Evolutionary conservation across 2,888 invertebrate genomes (phyloP).

Genomic region (Plebejus melissa): DNA sequence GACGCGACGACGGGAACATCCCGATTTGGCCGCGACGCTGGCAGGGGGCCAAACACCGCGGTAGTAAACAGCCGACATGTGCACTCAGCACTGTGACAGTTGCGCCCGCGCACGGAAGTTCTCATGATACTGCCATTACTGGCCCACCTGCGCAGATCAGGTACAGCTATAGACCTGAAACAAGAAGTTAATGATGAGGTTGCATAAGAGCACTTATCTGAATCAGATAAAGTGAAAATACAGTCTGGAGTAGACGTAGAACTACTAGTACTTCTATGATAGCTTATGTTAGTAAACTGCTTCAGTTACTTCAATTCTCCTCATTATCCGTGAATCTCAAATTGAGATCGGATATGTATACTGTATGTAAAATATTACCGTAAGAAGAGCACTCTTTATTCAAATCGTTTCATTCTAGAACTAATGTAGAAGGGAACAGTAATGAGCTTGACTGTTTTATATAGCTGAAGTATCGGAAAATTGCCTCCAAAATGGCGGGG

Average conservation of each 20-base stretch:
- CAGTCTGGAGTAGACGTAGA: not conserved
- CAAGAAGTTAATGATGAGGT: not conserved
- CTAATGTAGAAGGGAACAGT: not conserved
- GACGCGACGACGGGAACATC: conserved; percentile 49
- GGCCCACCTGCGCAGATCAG: not conserved
- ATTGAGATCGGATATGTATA: not conserved
- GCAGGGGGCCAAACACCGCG: conserved; percentile 52
- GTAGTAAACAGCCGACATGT: conserved; percentile 44
- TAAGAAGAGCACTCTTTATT: not conserved
- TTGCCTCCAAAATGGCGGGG: not conserved
- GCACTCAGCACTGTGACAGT: conserved; percentile 32
- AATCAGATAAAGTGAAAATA: not conserved
- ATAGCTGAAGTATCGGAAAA: not conserved
- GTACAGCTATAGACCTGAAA: not conserved
- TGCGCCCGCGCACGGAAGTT: not conserved
- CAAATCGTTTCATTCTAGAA: not conserved
- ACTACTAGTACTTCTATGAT: too few species aligned
- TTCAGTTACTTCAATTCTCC: too few species aligned
- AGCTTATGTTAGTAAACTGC: too few species aligned
- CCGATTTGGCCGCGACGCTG: conserved; percentile 55
- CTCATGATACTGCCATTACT: too few species aligned
- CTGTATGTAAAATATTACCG: too few species aligned
- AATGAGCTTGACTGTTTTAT: not conserved
- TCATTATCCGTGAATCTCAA: not conserved
- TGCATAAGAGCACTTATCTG: not conserved